Conservation (phyloP, 2,888 invertebrate species). For the Chymomyza amoena region DNA sequence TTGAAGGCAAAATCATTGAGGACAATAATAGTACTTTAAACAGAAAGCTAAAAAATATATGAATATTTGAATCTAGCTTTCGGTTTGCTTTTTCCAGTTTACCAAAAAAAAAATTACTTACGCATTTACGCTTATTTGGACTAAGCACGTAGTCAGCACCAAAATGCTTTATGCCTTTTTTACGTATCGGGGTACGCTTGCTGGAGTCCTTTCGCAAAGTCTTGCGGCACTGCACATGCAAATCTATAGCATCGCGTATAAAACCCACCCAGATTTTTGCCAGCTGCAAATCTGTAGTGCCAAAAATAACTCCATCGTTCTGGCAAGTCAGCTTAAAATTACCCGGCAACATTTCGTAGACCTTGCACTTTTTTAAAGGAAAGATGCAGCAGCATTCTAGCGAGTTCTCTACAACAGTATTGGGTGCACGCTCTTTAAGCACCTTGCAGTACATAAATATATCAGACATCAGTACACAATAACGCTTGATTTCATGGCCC, state of each 20-base stretch:
- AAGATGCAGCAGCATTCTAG: constrained; percentile 84
- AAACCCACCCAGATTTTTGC: constrained; percentile 82
- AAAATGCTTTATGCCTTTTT: constrained; percentile 81
- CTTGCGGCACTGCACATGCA: constrained; percentile 81
- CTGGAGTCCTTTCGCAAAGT: constrained; percentile 84
- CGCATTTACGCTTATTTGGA: constrained; percentile 80
- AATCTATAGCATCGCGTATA: constrained; percentile 81
- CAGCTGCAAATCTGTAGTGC: constrained; percentile 80
- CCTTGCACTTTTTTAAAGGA: constrained; percentile 85
- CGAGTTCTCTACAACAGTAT: constrained; percentile 81
- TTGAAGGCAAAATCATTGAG: too few species aligned
- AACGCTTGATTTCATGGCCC: constrained; percentile 81
- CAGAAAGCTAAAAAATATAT: too few species aligned
- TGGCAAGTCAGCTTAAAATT: constrained; percentile 83
- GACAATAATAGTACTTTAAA: too few species aligned
- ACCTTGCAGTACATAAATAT: constrained; percentile 87
- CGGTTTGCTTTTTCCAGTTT: too few species aligned
- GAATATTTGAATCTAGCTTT: too few species aligned
- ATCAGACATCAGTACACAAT: constrained; percentile 86
- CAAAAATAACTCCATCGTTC: constrained; percentile 81
- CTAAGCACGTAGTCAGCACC: constrained; percentile 80
- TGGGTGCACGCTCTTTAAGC: constrained; percentile 79
- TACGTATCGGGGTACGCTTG: constrained; percentile 81
- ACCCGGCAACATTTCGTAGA: constrained; percentile 81
- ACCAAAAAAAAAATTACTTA: constrained; percentile 58